A percentile compares a stretch with the other conserved stretches of the same genome.
Conservation (phyloP, 2,888 invertebrate species). For the Latrodectus elegans region DNA sequence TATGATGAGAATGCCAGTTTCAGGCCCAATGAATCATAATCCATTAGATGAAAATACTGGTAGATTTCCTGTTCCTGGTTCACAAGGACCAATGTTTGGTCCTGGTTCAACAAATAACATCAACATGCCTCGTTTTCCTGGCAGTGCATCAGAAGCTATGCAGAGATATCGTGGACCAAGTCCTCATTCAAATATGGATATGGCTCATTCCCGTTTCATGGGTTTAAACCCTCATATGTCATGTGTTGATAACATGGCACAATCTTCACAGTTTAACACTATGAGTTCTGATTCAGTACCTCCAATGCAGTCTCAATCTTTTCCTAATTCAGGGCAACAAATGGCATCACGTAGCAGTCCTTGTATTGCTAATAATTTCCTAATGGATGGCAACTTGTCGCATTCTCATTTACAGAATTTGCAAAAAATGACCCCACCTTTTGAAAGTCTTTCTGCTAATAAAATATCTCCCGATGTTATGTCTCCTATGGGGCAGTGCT, state of each 20-base stretch:
- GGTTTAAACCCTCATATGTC: constrained; percentile 66
- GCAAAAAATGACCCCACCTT: constrained; percentile 71
- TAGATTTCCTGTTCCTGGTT: constrained; percentile 50
- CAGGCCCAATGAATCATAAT: constrained; percentile 56
- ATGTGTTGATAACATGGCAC: constrained; percentile 62
- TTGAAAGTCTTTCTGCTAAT: constrained; percentile 65
- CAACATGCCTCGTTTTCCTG: constrained; percentile 70
- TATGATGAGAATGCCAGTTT: constrained; percentile 56
- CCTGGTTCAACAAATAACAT: constrained; percentile 58
- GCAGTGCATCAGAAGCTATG: constrained; percentile 71
- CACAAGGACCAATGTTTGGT: constrained; percentile 50
- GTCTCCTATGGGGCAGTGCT: constrained; percentile 58
- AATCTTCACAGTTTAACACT: constrained; percentile 44
- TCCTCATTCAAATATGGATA: constrained; percentile 72
- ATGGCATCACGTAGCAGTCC: constrained; percentile 51
- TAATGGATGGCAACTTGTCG: constrained; percentile 54
- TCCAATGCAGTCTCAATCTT: constrained; percentile 48
- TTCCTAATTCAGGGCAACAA: constrained; percentile 65
- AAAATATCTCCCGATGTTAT: constrained; percentile 64
- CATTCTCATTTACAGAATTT: constrained; percentile 71
- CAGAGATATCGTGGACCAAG: constrained; percentile 73
- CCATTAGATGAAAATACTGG: constrained; percentile 38
- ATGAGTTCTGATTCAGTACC: constrained; percentile 50
- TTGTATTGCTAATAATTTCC: constrained; percentile 55
- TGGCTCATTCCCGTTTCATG: constrained; percentile 70